Evolutionary conservation across 2,888 invertebrate species (phyloP).

Genomic region (Plusia festucae): DNA sequence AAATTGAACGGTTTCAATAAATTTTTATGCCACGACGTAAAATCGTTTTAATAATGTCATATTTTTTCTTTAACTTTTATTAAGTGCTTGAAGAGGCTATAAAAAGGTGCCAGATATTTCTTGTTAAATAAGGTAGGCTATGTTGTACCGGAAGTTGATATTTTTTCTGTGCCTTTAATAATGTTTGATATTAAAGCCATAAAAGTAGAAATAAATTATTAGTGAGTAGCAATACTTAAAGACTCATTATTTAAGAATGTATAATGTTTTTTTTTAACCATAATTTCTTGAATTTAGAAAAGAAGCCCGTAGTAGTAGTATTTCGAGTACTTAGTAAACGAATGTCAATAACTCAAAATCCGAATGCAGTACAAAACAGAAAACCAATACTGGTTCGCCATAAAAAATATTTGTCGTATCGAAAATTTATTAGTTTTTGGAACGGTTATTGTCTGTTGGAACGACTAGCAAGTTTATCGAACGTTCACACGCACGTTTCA

Average conservation of each 20-base stretch:
- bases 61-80: conserved; percentile 16
- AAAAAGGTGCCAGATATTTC: background rate
- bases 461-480: conserved; percentile 41
- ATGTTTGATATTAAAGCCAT: too few species aligned
- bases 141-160: too few species aligned
- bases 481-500: conserved; percentile 45
- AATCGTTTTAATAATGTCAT: conserved; percentile 30
- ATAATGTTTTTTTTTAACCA: too few species aligned
- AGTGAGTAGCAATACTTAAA: too few species aligned
- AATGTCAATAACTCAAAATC: conserved; percentile 14
- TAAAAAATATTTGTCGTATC: conserved; percentile 49
- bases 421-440: conserved; percentile 47
- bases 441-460: conserved; percentile 51
- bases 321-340: too few species aligned
- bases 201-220: too few species aligned
- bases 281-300: too few species aligned
- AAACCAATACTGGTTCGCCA: conserved; percentile 28
- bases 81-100: background rate
- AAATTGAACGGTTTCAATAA: conserved; percentile 47
- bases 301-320: too few species aligned
- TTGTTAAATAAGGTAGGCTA: background rate
- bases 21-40: conserved; percentile 26
- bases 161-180: too few species aligned
- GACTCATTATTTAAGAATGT: too few species aligned
- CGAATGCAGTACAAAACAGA: conserved; percentile 18